phyloP scores from a whole-genome alignment of 2,888 invertebrate genomes.

The Perizoma flavofasciatum region DNA sequence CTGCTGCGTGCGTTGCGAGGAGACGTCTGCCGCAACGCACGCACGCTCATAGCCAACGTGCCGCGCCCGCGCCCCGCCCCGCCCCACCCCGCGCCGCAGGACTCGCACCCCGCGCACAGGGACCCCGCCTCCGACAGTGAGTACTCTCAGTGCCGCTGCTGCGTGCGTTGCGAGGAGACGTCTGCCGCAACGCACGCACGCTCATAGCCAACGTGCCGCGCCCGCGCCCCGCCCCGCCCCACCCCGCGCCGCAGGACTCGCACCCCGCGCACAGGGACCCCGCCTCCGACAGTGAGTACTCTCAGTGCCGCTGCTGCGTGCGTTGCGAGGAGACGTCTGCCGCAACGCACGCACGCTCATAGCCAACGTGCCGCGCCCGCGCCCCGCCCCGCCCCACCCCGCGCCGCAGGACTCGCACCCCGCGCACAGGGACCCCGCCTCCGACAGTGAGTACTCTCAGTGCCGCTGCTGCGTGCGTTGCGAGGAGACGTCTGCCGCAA shows the following conservation, averaged over 20 bases:
- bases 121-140: no score
- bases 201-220: constrained; percentile 85
- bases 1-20: no score
- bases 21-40: no score
- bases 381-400: constrained; percentile 26
- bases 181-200: constrained; percentile 90
- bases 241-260: constrained; percentile 27
- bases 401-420: constrained; percentile 30
- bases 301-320: constrained; percentile 59
- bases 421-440: constrained; percentile 42
- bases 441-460: constrained; percentile 44
- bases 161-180: constrained; percentile 88
- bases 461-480: constrained; percentile 82
- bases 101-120: no score
- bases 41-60: no score
- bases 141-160: constrained; percentile 37
- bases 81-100: no score
- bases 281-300: constrained; percentile 48
- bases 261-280: constrained; percentile 39
- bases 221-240: constrained; percentile 48
- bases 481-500: constrained; percentile 90
- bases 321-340: constrained; percentile 89
- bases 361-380: constrained; percentile 80
- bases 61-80: no score
- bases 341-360: constrained; percentile 90